Percentiles rank a stretch among this genome's conserved stretches.
Conservation (phyloP, 2,113 vertebrate species). For the Corythoichthys haematopterus region DNA sequence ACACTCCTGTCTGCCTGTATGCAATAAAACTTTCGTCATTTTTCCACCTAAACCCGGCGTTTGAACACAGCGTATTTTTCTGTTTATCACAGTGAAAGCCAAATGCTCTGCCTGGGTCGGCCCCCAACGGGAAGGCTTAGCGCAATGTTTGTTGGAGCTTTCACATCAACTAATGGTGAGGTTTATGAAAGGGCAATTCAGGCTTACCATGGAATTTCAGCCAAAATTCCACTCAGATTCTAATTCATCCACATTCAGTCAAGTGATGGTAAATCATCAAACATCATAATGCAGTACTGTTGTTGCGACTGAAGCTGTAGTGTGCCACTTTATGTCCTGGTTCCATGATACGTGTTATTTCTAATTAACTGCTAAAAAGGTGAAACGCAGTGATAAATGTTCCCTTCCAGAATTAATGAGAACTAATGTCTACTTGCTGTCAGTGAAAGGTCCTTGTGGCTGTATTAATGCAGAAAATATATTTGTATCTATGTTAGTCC, state of each 20-base stretch:
- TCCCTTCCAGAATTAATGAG: not conserved
- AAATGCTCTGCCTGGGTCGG: too few species aligned
- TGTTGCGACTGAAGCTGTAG: not conserved
- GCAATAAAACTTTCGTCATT: too few species aligned
- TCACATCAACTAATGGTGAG: too few species aligned
- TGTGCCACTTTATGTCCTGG: not conserved
- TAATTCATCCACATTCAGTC: not conserved
- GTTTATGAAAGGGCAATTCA: not conserved
- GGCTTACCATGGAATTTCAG: not conserved
- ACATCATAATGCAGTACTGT: not conserved
- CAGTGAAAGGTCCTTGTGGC: slow-evolving; percentile 1
- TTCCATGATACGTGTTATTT: not conserved
- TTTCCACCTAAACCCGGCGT: too few species aligned
- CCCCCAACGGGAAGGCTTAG: too few species aligned
- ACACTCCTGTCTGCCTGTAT: too few species aligned
- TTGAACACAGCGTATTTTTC: too few species aligned
- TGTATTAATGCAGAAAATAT: slow-evolving; percentile 7
- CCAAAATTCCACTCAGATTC: not conserved
- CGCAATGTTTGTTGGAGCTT: too few species aligned
- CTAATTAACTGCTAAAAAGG: not conserved
- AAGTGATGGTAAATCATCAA: not conserved
- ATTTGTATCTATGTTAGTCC: slow-evolving; percentile 63
- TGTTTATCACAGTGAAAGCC: too few species aligned
- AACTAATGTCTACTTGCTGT: not conserved
- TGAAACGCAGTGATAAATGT: not conserved